These are phyloP conservation scores for Triplophysa siluroides DNA, from an alignment of 2,113 vertebrate species.

Conservation along the genomic window DNA sequence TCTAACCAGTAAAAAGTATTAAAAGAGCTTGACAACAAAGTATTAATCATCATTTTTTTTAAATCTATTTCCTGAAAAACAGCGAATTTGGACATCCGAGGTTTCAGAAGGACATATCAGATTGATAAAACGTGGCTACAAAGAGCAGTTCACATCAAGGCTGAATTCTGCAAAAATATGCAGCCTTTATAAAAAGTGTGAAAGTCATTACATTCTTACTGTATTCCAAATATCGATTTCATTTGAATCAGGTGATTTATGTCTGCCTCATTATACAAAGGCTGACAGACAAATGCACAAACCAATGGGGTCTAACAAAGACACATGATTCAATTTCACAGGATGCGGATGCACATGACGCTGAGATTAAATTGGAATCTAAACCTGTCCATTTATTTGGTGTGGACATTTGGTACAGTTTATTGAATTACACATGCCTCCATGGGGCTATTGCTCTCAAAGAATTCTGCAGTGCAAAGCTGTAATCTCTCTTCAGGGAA, in stretches of 20 bases:
- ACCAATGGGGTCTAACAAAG: constrained; percentile 8
- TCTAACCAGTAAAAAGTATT: no score
- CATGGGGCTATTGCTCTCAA: constrained; percentile 12
- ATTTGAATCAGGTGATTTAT: not conserved
- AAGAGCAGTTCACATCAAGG: not conserved
- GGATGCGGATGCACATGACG: constrained; percentile 11
- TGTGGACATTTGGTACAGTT: constrained; percentile 17
- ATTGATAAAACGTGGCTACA: not conserved
- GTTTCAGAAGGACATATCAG: not conserved
- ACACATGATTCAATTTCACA: not conserved
- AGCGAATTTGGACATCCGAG: no score
- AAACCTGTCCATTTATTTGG: constrained; percentile 28
- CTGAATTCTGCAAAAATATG: not conserved
- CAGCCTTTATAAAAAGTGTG: not conserved
- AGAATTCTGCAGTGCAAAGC: not conserved
- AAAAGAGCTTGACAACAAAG: no score
- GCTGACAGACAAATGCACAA: not conserved
- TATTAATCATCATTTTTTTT: no score
- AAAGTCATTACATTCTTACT: not conserved
- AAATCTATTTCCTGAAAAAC: no score
- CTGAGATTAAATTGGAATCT: constrained; percentile 23
- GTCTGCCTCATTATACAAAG: not conserved
- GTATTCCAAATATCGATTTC: not conserved
- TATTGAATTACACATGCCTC: constrained; percentile 40
- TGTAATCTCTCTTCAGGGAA: constrained; percentile 13